A percentile compares a stretch with the other conserved stretches of the same genome.
Evolutionary conservation across 2,888 invertebrate genomes (phyloP).

Genomic region (Hydrotaea cyrtoneurina): DNA sequence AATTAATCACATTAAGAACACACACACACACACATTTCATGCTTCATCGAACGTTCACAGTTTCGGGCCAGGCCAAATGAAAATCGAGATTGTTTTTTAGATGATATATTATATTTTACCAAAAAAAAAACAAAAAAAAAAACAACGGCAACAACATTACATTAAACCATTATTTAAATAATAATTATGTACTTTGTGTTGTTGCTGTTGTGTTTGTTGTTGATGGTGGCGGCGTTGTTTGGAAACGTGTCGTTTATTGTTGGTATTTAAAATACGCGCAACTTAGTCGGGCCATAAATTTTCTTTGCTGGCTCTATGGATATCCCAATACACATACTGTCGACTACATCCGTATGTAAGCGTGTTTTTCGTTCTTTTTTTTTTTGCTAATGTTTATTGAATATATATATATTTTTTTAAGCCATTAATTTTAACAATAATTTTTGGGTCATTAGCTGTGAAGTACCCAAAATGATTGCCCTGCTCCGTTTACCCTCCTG

Average conservation of each 20-base stretch:
- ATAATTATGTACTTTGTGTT: conserved; percentile 11
- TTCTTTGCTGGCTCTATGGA: neutral
- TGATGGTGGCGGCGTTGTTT: neutral
- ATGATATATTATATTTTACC: conserved; percentile 17
- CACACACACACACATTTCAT: conserved; percentile 10
- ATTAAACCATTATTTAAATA: conserved; percentile 25
- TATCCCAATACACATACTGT: neutral
- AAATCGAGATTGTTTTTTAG: conserved; percentile 26
- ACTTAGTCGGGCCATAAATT: conserved; percentile 17
- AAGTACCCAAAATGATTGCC: neutral
- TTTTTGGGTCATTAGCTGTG: conserved; percentile 44
- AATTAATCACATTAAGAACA: conserved; percentile 37
- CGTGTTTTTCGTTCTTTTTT: neutral
- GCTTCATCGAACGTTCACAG: conserved; percentile 14
- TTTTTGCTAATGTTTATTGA: neutral
- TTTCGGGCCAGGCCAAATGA: neutral
- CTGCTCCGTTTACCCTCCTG: neutral
- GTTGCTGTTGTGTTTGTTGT: neutral
- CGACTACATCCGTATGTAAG: neutral
- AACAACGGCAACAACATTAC: conserved; percentile 22
- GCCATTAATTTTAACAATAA: conserved; percentile 44
- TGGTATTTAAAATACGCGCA: conserved; percentile 4
- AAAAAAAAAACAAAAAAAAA: neutral
- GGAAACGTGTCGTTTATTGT: conserved; percentile 19
- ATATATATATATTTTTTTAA: conserved; percentile 41